phyloP scores from a whole-genome alignment of 2,797 vertebrate genomes.

The Lithobates sylvaticus region DNA sequence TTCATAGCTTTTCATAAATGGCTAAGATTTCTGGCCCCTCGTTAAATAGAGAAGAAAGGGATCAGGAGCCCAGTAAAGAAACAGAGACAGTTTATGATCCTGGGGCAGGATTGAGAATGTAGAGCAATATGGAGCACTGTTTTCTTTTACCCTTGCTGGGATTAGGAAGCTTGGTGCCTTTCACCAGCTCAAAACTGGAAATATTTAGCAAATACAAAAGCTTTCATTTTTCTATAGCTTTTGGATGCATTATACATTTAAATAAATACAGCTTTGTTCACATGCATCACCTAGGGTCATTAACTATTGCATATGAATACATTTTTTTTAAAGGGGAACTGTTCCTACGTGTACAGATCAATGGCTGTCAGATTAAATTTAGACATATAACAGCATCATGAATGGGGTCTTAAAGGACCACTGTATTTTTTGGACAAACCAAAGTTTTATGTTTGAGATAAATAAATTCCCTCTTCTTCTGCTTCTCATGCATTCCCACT shows the following conservation, averaged over 20 bases:
- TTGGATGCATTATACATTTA: neutral
- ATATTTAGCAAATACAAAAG: neutral
- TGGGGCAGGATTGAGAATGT: conserved; percentile 45
- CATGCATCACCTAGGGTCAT: neutral
- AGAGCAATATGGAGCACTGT: conserved; percentile 52
- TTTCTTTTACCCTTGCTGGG: conserved; percentile 46
- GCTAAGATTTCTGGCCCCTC: conserved; percentile 61
- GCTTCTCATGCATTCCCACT: too few species aligned
- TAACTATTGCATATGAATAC: neutral
- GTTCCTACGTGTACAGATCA: too few species aligned
- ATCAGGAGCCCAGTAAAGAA: conserved; percentile 59
- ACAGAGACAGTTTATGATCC: conserved; percentile 55
- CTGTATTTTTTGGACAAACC: too few species aligned
- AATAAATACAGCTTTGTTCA: neutral
- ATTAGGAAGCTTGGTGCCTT: conserved; percentile 5
- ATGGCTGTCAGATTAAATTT: too few species aligned
- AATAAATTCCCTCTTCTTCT: too few species aligned
- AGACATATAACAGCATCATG: too few species aligned
- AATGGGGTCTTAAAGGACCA: too few species aligned
- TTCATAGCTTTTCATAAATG: conserved; percentile 56
- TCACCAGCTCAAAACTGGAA: neutral
- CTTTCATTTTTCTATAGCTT: neutral
- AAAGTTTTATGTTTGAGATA: too few species aligned
- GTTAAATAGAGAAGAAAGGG: conserved; percentile 60
- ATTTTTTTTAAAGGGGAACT: neutral